These are phyloP conservation scores for Trichonephila clavipes DNA, from an alignment of 1,140 invertebrate genomes.

Conservation along the genomic window DNA sequence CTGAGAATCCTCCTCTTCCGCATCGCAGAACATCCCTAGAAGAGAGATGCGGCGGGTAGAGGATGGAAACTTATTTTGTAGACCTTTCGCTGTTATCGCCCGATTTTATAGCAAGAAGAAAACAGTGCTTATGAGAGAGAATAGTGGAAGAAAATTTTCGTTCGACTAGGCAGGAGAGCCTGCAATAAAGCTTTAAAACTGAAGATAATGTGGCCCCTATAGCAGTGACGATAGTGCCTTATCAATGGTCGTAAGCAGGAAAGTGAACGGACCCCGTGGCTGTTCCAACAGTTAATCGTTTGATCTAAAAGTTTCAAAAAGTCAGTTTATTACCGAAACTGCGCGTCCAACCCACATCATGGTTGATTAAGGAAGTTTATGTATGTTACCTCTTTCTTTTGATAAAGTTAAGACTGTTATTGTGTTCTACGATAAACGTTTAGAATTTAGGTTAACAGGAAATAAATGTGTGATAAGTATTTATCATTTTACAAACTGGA, in stretches of 20 bases:
- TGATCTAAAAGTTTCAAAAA: slow-evolving; percentile 44
- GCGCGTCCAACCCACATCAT: not conserved
- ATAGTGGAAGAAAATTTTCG: slow-evolving; percentile 54
- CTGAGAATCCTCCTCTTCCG: slow-evolving; percentile 71
- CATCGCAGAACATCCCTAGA: slow-evolving; percentile 50
- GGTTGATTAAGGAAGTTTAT: slow-evolving; percentile 13
- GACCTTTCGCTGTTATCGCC: slow-evolving; percentile 24
- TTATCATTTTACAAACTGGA: not conserved
- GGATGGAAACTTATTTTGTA: slow-evolving; percentile 66
- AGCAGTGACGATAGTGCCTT: slow-evolving; percentile 21
- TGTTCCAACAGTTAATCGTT: slow-evolving; percentile 23
- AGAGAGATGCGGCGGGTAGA: not conserved
- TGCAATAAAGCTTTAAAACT: slow-evolving; percentile 48
- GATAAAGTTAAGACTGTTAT: not conserved
- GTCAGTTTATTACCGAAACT: slow-evolving; percentile 36
- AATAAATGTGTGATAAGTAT: not conserved
- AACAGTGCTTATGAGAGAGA: slow-evolving; percentile 58
- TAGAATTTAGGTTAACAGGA: not conserved
- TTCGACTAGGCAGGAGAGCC: slow-evolving; percentile 1
- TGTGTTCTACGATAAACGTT: not conserved
- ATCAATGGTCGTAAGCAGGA: slow-evolving; percentile 10
- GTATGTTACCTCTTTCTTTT: not conserved
- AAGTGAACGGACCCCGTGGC: not conserved
- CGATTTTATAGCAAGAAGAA: slow-evolving; percentile 23
- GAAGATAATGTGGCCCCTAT: slow-evolving; percentile 41